These are phyloP conservation scores for Botia almorhae DNA, from an alignment of 2,797 vertebrate genomes.

Conservation along the genomic window DNA sequence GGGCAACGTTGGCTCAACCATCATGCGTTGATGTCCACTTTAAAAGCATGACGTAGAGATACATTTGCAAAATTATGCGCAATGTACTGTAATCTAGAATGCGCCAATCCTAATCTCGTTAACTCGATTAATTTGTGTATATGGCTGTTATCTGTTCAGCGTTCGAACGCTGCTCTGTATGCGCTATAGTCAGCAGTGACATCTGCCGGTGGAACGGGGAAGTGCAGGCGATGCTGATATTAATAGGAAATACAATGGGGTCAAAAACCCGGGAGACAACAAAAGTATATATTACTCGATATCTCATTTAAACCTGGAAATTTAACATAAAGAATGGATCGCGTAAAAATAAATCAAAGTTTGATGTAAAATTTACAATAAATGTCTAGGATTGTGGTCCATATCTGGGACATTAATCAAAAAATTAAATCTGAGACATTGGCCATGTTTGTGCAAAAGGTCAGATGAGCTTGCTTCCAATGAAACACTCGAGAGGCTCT, in stretches of 20 bases:
- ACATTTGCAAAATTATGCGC: not conserved
- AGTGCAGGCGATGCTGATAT: not conserved
- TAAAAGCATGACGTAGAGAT: no score
- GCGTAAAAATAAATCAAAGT: no score
- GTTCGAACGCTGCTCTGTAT: no score
- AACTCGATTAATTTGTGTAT: not conserved
- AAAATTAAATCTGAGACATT: not conserved
- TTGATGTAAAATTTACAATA: no score
- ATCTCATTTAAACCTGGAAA: not conserved
- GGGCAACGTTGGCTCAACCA: not conserved
- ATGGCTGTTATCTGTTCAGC: not conserved
- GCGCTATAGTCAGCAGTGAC: slow-evolving; percentile 26
- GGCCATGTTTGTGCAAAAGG: not conserved
- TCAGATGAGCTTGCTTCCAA: not conserved
- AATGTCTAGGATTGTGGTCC: no score
- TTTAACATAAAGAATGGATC: not conserved
- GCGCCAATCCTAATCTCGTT: not conserved
- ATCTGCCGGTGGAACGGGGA: slow-evolving; percentile 27
- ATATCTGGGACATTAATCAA: not conserved
- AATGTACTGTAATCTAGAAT: not conserved
- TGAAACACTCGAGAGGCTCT: not conserved
- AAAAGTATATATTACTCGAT: not conserved
- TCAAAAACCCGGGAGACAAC: not conserved
- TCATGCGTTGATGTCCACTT: not conserved
- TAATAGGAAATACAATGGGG: not conserved